These are phyloP conservation scores for Magallana ariakensis DNA, from an alignment of 1,140 invertebrate species.

Conservation along the genomic window DNA sequence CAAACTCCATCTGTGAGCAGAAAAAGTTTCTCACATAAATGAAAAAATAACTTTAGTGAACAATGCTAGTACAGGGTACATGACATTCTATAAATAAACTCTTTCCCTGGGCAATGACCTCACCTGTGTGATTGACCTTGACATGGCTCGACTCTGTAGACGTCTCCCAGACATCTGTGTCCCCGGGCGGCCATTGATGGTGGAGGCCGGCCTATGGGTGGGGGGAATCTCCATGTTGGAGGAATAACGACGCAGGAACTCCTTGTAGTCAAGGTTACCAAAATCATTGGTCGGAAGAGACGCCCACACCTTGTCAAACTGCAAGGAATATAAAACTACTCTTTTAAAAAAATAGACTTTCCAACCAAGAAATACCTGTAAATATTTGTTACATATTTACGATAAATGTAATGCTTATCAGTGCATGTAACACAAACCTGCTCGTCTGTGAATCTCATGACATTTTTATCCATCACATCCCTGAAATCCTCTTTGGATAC, in stretches of 20 bases:
- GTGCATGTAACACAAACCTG: conserved; percentile 61
- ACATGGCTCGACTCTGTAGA: conserved; percentile 60
- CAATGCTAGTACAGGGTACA: background rate
- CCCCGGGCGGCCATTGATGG: conserved; percentile 54
- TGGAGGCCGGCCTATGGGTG: conserved; percentile 59
- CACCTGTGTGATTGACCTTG: conserved; percentile 48
- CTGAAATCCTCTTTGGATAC: conserved; percentile 74
- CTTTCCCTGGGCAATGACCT: background rate
- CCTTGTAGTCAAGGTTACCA: conserved; percentile 74
- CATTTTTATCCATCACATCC: conserved; percentile 67
- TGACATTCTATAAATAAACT: no score
- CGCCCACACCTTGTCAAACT: conserved; percentile 75
- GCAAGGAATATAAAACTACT: conserved; percentile 38
- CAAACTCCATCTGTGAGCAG: conserved; percentile 60
- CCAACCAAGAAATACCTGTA: background rate
- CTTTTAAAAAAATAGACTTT: background rate
- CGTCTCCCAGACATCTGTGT: conserved; percentile 53
- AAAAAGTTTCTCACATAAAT: background rate
- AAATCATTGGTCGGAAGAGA: conserved; percentile 72
- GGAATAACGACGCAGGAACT: conserved; percentile 71
- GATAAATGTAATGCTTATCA: no score
- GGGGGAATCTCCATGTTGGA: conserved; percentile 50
- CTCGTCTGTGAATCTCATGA: conserved; percentile 74
- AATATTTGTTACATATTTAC: background rate
- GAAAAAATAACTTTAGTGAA: background rate